Percentiles rank a stretch among this genome's conserved stretches.
These are phyloP conservation scores for Teleiodes luculella DNA, from an alignment of 2,888 invertebrate genomes.

Conservation along the genomic window DNA sequence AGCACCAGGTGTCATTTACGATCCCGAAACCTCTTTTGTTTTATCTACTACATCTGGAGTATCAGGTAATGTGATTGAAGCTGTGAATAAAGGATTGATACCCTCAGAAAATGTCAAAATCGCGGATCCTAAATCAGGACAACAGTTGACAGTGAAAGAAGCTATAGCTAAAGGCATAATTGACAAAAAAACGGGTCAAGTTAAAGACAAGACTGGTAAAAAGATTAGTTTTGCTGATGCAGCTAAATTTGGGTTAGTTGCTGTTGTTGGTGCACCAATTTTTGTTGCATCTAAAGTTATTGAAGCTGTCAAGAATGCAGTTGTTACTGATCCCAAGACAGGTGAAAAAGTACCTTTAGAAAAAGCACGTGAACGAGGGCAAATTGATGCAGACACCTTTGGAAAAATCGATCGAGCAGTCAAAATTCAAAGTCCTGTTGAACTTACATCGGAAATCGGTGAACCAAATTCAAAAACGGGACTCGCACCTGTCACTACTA, in stretches of 20 bases:
- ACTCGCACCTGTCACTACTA: neutral
- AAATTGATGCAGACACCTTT: conserved; percentile 73
- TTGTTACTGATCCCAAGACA: conserved; percentile 84
- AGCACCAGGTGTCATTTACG: conserved; percentile 84
- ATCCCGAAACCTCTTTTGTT: conserved; percentile 84
- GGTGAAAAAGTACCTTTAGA: conserved; percentile 84
- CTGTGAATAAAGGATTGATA: conserved; percentile 86
- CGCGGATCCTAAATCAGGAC: conserved; percentile 83
- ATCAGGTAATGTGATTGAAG: conserved; percentile 82
- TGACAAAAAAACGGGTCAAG: conserved; percentile 83
- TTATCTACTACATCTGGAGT: conserved; percentile 82
- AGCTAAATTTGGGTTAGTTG: conserved; percentile 85
- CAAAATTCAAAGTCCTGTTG: conserved; percentile 16
- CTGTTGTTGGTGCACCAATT: conserved; percentile 86
- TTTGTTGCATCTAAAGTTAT: conserved; percentile 83
- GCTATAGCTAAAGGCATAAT: conserved; percentile 88
- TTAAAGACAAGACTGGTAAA: conserved; percentile 82
- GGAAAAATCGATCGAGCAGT: conserved; percentile 44
- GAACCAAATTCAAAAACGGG: conserved; percentile 12
- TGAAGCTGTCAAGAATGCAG: conserved; percentile 78
- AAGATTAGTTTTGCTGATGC: conserved; percentile 86
- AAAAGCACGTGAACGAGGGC: conserved; percentile 83
- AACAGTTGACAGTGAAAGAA: conserved; percentile 84
- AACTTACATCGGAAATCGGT: conserved; percentile 12
- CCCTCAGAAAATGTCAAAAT: conserved; percentile 83